phyloP scores from a whole-genome alignment of 2,888 invertebrate genomes.

The Falcaria lacertinaria region DNA sequence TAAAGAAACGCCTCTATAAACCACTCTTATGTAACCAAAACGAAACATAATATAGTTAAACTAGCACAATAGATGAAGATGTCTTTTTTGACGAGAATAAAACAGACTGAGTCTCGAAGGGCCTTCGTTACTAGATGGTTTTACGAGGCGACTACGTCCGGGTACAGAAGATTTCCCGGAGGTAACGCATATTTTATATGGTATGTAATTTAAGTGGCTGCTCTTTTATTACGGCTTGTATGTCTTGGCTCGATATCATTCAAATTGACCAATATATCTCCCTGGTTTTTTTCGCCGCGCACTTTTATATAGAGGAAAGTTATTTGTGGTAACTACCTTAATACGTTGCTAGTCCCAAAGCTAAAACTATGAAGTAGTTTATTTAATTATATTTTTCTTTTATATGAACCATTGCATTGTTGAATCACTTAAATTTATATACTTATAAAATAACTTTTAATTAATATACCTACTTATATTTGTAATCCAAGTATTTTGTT shows the following conservation, averaged over 20 bases:
- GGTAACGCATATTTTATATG: slow-evolving; percentile 69
- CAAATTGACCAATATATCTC: slow-evolving; percentile 14
- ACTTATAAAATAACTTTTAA: too few relatives aligned
- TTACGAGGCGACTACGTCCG: slow-evolving; percentile 56
- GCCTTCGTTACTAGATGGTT: slow-evolving; percentile 57
- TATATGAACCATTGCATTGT: too few relatives aligned
- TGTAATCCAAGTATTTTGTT: too few relatives aligned
- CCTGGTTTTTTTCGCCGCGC: neutral
- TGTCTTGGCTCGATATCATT: slow-evolving; percentile 15
- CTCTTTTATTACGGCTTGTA: slow-evolving; percentile 47
- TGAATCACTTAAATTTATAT: too few relatives aligned
- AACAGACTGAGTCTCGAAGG: slow-evolving; percentile 38
- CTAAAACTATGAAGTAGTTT: too few relatives aligned
- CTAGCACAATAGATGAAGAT: slow-evolving; percentile 19
- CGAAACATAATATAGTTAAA: neutral
- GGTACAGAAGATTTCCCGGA: slow-evolving; percentile 64
- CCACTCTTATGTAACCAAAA: neutral
- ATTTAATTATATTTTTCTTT: too few relatives aligned
- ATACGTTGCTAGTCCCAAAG: neutral
- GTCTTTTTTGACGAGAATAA: slow-evolving; percentile 40
- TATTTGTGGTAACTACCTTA: neutral
- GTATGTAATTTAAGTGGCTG: slow-evolving; percentile 60
- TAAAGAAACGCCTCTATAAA: too few relatives aligned
- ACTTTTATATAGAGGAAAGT: neutral
- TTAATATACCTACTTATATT: too few relatives aligned